Evolutionary conservation across 92 coral and sea anemone genomes (phyloP), one percentile per base, ranked within the genome.

Genomic region (Galaxea fascicularis): DNA sequence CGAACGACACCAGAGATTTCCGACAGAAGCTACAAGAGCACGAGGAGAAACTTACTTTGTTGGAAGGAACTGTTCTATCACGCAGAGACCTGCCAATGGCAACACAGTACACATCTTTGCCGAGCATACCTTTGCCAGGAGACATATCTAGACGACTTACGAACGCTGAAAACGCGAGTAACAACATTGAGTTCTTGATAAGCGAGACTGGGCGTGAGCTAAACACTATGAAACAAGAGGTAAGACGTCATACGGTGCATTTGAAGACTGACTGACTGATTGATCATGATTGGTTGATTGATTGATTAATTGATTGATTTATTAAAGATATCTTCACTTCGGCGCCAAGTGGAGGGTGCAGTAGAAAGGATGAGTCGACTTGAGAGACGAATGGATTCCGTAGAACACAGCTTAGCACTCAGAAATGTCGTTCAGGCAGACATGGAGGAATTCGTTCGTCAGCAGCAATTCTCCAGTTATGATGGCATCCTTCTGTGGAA

Each of bases 401-500:
- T 57, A 31, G 90, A 84, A 44, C 82, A 69, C 53, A 53, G 45
- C 22, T 22, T 71, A 4, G 90, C 82, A 4, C 62, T 90, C 65
- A 74, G 83, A 11, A 90, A 86, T 68, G 74, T 85, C n/a, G 87
- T 66, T 12, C 57, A 80, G 7, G 41, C 83, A 17, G 93, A 86
- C 69, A 51, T 75, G 9, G 93, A 74, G 72, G 87, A 85, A 73
- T 28, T 4, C 31, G 44, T 86, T 0, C 68, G 68, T 8, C 73
- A 82, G 25, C 67, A 74, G 52, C 65, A 71, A 18, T 44, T 31
- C 15, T 85, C 82, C 24, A 60, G 82, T 5, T 81, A 76, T 51
- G 91, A 90, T 54, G 91, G 93, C 47, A 73, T 41, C 57, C 59
- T 90, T 15, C 76, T 90, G 16, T 90, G 93, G 93, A 90, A 82